Percentiles rank a stretch among this genome's conserved stretches.
Conservation (phyloP, 2,113 vertebrate species). For the Podocnemis expansa region DNA sequence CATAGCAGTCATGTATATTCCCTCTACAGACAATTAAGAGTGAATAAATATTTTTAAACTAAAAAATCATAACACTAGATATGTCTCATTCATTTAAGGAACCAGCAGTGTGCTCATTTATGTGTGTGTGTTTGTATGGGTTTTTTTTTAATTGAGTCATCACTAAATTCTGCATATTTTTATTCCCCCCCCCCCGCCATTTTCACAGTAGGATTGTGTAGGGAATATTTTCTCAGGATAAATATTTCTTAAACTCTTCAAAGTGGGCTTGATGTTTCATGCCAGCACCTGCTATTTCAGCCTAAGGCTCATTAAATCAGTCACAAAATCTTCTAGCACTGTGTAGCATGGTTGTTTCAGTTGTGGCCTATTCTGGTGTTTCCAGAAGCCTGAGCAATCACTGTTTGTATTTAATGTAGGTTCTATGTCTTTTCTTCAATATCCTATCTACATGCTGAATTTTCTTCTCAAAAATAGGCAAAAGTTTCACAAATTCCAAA, state of each 20-base stretch:
- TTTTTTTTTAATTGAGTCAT: conserved; percentile 70
- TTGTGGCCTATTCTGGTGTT: conserved; percentile 62
- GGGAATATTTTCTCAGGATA: conserved; percentile 71
- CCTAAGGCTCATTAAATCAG: conserved; percentile 74
- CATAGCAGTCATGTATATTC: background rate
- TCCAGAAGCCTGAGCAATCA: background rate
- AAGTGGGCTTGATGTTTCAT: conserved; percentile 77
- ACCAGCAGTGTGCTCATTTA: conserved; percentile 43
- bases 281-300: conserved; percentile 71
- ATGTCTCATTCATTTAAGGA: conserved; percentile 48
- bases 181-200: too few relatives aligned
- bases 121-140: too few relatives aligned
- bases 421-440: background rate
- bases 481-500: background rate
- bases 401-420: background rate
- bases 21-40: background rate
- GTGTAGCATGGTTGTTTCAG: conserved; percentile 62
- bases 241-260: conserved; percentile 72
- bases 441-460: background rate
- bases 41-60: background rate
- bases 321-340: conserved; percentile 73
- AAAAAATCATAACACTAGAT: background rate
- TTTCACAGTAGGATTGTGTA: conserved; percentile 49
- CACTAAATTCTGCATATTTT: conserved; percentile 46
- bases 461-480: background rate